phyloP scores from a whole-genome alignment of 2,113 vertebrate species.

The Chloropsis cyanopogon region DNA sequence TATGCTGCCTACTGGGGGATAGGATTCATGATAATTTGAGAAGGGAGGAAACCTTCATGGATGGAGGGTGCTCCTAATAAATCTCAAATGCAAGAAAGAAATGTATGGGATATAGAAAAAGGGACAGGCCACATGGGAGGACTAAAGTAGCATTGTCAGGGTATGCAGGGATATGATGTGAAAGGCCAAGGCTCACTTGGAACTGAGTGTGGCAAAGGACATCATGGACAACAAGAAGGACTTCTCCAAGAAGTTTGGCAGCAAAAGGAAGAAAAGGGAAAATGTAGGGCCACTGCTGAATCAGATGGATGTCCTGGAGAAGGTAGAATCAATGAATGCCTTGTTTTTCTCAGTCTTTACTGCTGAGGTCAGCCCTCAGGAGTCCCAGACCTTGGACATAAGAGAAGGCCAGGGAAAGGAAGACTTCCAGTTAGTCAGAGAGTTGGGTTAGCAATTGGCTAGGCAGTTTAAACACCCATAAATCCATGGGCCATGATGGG shows the following conservation, averaged over 20 bases:
- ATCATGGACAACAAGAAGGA: neutral
- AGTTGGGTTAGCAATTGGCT: neutral
- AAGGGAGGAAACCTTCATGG: neutral
- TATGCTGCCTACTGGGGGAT: neutral
- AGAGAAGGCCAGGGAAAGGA: neutral
- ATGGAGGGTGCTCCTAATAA: neutral
- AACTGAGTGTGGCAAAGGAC: neutral
- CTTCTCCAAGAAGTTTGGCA: neutral
- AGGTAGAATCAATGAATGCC: neutral
- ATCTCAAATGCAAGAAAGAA: neutral
- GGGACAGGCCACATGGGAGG: neutral
- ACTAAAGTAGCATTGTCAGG: neutral
- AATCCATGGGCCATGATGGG: neutral
- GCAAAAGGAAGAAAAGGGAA: neutral
- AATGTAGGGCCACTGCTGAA: neutral
- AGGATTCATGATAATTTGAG: neutral
- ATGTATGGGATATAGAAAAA: neutral
- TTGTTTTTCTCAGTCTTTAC: neutral
- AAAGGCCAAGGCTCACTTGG: neutral
- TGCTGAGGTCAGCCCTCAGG: neutral
- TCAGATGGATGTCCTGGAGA: neutral
- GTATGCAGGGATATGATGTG: rapidly evolving
- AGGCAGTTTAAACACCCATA: neutral
- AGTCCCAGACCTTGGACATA: rapidly evolving
- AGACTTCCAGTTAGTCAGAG: neutral